Conservation (phyloP, 2,113 vertebrate genomes). For the Chaetorhynchus papuensis region DNA sequence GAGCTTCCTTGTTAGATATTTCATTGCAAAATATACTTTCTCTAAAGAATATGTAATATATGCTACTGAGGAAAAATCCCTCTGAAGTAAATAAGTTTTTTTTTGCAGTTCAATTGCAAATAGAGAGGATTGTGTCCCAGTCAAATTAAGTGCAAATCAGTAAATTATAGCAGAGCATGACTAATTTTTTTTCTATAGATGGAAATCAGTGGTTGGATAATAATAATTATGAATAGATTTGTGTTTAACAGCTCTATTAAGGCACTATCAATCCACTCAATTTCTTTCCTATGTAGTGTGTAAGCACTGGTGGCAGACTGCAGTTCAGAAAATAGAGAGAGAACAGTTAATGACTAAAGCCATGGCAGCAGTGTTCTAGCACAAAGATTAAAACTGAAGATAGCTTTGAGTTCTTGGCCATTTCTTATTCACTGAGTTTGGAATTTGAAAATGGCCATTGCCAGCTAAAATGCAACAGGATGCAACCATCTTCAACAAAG, state of each 20-base stretch:
- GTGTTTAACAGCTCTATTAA: constrained; percentile 6
- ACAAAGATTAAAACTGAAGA: background rate
- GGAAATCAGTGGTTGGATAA: background rate
- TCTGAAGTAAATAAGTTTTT: background rate
- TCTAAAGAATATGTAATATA: background rate
- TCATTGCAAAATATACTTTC: background rate
- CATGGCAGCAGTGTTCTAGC: background rate
- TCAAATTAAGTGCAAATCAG: background rate
- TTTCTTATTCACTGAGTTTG: background rate
- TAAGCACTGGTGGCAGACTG: background rate
- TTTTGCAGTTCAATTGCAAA: background rate
- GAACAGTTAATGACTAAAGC: background rate
- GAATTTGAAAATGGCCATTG: background rate
- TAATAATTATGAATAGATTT: constrained; percentile 7
- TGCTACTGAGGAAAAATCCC: background rate
- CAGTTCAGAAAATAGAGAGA: background rate
- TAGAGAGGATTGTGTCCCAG: background rate
- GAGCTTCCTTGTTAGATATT: background rate
- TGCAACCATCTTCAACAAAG: background rate
- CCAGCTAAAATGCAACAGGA: background rate
- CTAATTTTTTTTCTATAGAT: background rate
- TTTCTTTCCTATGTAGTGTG: background rate
- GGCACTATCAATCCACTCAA: background rate
- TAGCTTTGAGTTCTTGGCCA: background rate
- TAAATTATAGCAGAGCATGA: background rate